phyloP scores from a whole-genome alignment of 37 sponge, comb jelly and placozoan genomes.

The Spongilla lacustris region DNA sequence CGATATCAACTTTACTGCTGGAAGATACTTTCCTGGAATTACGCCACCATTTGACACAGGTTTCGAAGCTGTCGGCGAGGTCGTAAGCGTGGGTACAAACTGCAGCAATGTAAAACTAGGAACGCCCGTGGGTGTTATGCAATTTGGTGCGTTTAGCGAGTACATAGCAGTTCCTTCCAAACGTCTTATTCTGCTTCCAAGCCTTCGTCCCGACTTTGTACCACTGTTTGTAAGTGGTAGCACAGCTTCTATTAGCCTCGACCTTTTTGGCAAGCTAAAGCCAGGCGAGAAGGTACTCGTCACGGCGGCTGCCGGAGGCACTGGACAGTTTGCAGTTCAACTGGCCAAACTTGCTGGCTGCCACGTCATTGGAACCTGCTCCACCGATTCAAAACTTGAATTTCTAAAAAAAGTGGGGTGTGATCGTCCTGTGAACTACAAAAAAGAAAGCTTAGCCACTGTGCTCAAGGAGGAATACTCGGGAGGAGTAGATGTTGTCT shows the following conservation, averaged over 20 bases:
- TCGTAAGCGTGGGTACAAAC: conserved; percentile 44
- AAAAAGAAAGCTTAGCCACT: conserved; percentile 52
- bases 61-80: conserved; percentile 66
- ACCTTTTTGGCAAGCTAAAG: conserved; percentile 58
- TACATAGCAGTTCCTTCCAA: conserved; percentile 53
- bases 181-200: conserved; percentile 51
- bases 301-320: conserved; percentile 87
- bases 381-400: conserved; percentile 63
- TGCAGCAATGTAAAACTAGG: conserved; percentile 45
- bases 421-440: conserved; percentile 84
- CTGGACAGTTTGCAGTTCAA: conserved; percentile 89
- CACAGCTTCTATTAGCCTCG: conserved; percentile 72
- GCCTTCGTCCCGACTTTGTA: conserved; percentile 42
- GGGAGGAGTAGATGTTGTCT: conserved; percentile 67
- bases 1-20: conserved; percentile 82
- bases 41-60: conserved; percentile 74
- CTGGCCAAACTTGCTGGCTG: conserved; percentile 82
- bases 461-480: conserved; percentile 75
- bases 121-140: conserved; percentile 51
- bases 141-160: conserved; percentile 57
- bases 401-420: conserved; percentile 70
- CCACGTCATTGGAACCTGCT: conserved; percentile 88
- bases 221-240: conserved; percentile 66
- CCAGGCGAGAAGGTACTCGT: conserved; percentile 63
- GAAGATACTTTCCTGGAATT: conserved; percentile 54